Base-by-base conservation (phyloP, 2,113 vertebrate genomes). In the Pantherophis guttatus region DNA sequence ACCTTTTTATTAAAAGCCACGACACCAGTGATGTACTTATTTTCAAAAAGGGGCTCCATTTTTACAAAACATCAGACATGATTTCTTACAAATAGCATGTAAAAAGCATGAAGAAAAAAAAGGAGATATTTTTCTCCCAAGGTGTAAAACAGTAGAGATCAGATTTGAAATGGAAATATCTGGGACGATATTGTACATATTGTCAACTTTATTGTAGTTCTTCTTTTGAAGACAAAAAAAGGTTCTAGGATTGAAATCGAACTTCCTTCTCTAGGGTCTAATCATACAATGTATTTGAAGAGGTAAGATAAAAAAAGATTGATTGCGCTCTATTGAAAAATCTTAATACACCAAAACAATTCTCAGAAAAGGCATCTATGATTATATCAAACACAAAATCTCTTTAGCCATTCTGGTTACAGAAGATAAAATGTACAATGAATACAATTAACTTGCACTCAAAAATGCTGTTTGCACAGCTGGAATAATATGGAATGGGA, bases 331-430 rank as follows among this genome's bases (percentile, higher is more conserved):
- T 55, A 55, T 75, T 92, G 70, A 88, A 54, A 88, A 54, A 55
- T 21, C 59, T 70, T 70, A 70, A 54, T 70, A 52, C 21, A 24
- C 21, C 33, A 24, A 86, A 57, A 59, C 58, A 88, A 33, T 88
- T 65, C 48, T 44, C n/a, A 53, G 91, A 88, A 54, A 29, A 87
- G 59, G 15, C 52, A 75, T 92, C 21, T 86, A 24, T 86, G 90
- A 86, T 48, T 91, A 19, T 54, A 86, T 86, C 91, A 57, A 70
- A 70, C 44, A 70, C 33, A n/a, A 26, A 88, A 58, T 89, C 24
- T 17, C 87, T 89, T 92, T 89, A 52, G 75, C 17, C n/a, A 54
- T 92, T 92, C 92, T 92, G 92, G 62, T 44, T 81, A 81, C 55
- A 44, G 39, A 75, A 92, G 87, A 92, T 92, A 92, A 81, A 53